A percentile compares a stretch with the other conserved stretches of the same genome.
These are phyloP conservation scores for Oxytorus armatus DNA, from an alignment of 2,888 invertebrate genomes.

Conservation along the genomic window DNA sequence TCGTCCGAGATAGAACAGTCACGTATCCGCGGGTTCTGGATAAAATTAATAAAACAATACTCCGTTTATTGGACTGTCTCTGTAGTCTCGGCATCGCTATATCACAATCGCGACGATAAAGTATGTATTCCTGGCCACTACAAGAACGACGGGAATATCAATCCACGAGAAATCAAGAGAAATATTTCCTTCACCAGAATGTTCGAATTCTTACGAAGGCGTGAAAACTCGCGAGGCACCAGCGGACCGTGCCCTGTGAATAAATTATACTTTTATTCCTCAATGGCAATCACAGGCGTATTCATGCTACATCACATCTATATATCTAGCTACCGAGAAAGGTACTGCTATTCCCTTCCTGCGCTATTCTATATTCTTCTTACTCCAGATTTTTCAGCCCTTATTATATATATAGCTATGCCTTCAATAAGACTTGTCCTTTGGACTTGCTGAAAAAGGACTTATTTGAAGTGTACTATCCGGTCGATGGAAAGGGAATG, in stretches of 20 bases:
- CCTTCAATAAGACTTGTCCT: slow-evolving; percentile 15
- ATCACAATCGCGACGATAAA: neutral
- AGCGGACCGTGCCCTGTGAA: slow-evolving; percentile 73
- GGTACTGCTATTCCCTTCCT: slow-evolving; percentile 53
- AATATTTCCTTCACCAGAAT: slow-evolving; percentile 59
- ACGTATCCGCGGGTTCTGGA: slow-evolving; percentile 61
- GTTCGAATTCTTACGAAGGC: slow-evolving; percentile 35
- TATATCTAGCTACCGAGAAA: slow-evolving; percentile 30
- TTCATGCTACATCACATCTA: slow-evolving; percentile 74
- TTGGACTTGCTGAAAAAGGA: slow-evolving; percentile 18
- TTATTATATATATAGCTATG: slow-evolving; percentile 13
- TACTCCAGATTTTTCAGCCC: slow-evolving; percentile 51
- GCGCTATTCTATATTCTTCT: slow-evolving; percentile 34
- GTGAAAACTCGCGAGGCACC: slow-evolving; percentile 38
- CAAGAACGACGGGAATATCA: slow-evolving; percentile 71
- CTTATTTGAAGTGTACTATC: slow-evolving; percentile 1
- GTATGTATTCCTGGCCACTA: slow-evolving; percentile 5
- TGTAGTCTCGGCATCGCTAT: slow-evolving; percentile 39
- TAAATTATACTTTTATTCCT: slow-evolving; percentile 81
- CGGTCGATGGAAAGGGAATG: neutral
- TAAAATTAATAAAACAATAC: slow-evolving; percentile 81
- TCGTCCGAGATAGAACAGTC: slow-evolving; percentile 29
- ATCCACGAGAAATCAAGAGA: slow-evolving; percentile 68
- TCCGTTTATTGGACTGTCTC: slow-evolving; percentile 75
- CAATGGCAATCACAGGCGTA: slow-evolving; percentile 82